Base-by-base conservation (phyloP, 2,113 vertebrate species). In the Antigone vipio region DNA sequence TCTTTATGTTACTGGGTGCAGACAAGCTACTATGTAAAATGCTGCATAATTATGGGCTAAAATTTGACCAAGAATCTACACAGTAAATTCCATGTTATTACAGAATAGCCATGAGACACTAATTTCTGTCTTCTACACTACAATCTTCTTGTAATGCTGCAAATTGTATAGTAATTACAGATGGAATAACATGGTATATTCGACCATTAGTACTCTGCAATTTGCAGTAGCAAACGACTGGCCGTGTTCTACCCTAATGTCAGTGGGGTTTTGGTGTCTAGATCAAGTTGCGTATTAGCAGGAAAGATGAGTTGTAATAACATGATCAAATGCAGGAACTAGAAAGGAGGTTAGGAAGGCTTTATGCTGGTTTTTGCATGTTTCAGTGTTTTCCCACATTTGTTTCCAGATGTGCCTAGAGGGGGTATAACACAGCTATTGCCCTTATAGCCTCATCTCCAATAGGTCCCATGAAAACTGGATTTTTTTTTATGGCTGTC, bases 151-250 rank as follows among this genome's bases (percentile, higher is more conserved):
- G 47, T 96, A 82, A 89, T 35, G 32, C 6, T 96, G 83, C 72
- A 97, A 96, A 97, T 94, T 87, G 96, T 92, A 79, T 71, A 58
- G 75, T 91, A 88, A 96, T 95, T 97, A 92, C 81, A 75, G 86
- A 76, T 47, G 18, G 68, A 91, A 90, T 77, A 92, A 69, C 30
- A 55, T 9, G 29, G 21, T 85, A 45, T 82, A 67, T 92, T 93
- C 50, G 82, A 24, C 27, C 30, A 79, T 89, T 91, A 82, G 64
- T 52, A 72, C 53, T 89, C 73, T 76, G 73, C 67, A 92, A 60
- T 92, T 95, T 93, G 15, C 42, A 66, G 35, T 40, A 82, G 18
- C 35, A 76, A 92, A 72, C 44, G 38, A 44, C 38, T 47, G 42
- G 35, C 42, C 59, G 5, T 35, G 22, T 81, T 63, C 42, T 67